Percentiles rank a stretch among this genome's conserved stretches.
phyloP scores from a whole-genome alignment of 2,113 vertebrate genomes.

The Hippoglossus stenolepis region DNA sequence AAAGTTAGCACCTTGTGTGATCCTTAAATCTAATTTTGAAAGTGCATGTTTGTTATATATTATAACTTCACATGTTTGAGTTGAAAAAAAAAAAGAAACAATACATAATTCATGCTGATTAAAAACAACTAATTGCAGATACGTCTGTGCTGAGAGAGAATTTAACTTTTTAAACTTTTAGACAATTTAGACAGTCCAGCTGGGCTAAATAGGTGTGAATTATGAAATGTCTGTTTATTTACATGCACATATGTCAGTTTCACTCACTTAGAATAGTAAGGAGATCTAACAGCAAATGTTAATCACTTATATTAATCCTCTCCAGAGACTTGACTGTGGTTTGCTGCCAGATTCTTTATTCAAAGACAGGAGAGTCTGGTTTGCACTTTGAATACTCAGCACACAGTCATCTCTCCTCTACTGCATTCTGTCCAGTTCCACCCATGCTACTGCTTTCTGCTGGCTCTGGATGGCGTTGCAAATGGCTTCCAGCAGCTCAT shows the following conservation, averaged over 20 bases:
- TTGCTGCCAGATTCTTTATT: background rate
- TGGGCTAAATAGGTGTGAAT: slow-evolving; percentile 11
- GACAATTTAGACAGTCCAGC: slow-evolving; percentile 30
- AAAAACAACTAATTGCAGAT: background rate
- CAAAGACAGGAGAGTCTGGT: background rate
- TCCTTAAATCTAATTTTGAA: background rate
- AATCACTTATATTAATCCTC: background rate
- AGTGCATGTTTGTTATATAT: background rate
- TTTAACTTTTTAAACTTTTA: background rate
- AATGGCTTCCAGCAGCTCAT: slow-evolving; percentile 78
- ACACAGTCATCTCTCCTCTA: slow-evolving; percentile 22
- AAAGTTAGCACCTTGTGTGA: slow-evolving; percentile 3
- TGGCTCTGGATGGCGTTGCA: slow-evolving; percentile 74
- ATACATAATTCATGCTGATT: background rate
- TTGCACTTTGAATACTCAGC: background rate
- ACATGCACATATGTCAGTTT: background rate
- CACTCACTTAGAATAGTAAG: background rate
- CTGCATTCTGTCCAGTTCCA: slow-evolving; percentile 79
- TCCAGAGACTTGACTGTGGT: background rate
- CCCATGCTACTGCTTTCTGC: slow-evolving; percentile 81
- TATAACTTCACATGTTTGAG: background rate
- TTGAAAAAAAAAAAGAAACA: background rate
- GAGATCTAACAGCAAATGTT: background rate
- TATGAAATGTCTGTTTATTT: background rate
- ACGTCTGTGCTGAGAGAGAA: background rate